These are phyloP conservation scores for Pyxicephalus adspersus DNA, from an alignment of 2,113 vertebrate genomes.

Conservation along the genomic window DNA sequence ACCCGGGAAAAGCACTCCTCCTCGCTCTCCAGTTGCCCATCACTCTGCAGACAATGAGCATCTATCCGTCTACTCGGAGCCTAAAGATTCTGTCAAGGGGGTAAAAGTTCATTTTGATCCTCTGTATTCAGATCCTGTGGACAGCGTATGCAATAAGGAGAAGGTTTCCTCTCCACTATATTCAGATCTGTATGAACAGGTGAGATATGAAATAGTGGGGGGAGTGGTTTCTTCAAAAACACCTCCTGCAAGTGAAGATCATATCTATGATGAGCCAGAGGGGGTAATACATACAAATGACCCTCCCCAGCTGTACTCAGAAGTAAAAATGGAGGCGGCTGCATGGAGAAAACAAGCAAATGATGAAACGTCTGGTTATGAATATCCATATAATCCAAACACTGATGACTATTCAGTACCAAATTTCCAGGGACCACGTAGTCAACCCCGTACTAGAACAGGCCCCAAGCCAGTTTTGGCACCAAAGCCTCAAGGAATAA, in stretches of 20 bases:
- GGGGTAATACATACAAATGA: conserved; percentile 64
- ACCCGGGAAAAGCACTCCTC: conserved; percentile 61
- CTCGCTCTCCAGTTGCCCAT: conserved; percentile 61
- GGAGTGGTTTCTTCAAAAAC: conserved; percentile 60
- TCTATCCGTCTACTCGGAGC: conserved; percentile 83
- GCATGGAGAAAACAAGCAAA: conserved; percentile 77
- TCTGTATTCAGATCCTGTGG: conserved; percentile 89
- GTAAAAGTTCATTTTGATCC: conserved; percentile 66
- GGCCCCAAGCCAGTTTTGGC: conserved; percentile 79
- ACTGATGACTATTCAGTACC: conserved; percentile 73
- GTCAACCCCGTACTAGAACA: conserved; percentile 57
- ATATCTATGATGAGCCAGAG: conserved; percentile 94
- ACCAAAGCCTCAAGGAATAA: conserved; percentile 77
- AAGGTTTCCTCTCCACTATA: conserved; percentile 65
- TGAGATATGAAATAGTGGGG: conserved; percentile 63
- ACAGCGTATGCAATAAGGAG: conserved; percentile 67
- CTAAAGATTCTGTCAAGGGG: conserved; percentile 83
- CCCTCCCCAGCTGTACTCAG: conserved; percentile 69
- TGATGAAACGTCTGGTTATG: conserved; percentile 63
- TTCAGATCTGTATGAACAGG: conserved; percentile 75
- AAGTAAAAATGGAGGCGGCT: conserved; percentile 72
- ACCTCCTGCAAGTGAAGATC: conserved; percentile 67
- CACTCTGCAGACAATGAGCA: conserved; percentile 63
- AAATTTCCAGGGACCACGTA: conserved; percentile 53
- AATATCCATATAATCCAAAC: conserved; percentile 73